Evolutionary conservation across 2,888 invertebrate genomes (phyloP), one percentile per base, ranked within the genome.

Genomic region (Hetaerina titia): DNA sequence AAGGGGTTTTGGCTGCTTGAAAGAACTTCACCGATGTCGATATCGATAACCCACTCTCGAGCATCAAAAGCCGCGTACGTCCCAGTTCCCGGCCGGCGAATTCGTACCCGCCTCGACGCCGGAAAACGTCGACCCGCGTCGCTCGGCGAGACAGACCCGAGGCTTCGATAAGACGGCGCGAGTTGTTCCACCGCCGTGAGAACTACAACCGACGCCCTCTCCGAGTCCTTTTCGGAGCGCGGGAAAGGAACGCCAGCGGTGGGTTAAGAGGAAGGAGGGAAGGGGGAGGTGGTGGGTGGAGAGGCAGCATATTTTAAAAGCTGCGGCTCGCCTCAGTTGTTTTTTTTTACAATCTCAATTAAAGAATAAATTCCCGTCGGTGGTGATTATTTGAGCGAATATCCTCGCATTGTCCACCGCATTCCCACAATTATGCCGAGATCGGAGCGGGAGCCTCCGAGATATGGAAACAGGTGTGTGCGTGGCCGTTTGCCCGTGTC

Each of bases 371-470:
- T 13, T 15, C 45, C 56, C 89, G 81, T 88, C 57, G 89, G 57
- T 57, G 89, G 89, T 58, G 89, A 58, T 89, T 89, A 89, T 89
- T 89, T 89, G 89, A 89, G 89, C 89, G 89, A 89, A 89, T 89
- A 56, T 89, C 89, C 89, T 89, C 89, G 19, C 89, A 89, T 89
- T 89, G 89, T 89, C 58, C 89, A n/a, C 58, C 22, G 58, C n/a
- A 58, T 89, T 89, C 89, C 89, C 89, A 89, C 89, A n/a, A 89
- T 89, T 89, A 89, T 31, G 56, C 58, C 89, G 89, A 89, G 89
- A 89, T 89, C 89, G 5, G 89, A 56, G 89, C 56, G 89, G 58
- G 22, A 89, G 89, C n/a, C 58, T 56, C 89, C 56, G 89, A 89
- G 89, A 89, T 58, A 89, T 89, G 89, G 89, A 31, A 89, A 89